Conservation (phyloP, 2,113 vertebrate species). For the Peucedramus taeniatus region DNA sequence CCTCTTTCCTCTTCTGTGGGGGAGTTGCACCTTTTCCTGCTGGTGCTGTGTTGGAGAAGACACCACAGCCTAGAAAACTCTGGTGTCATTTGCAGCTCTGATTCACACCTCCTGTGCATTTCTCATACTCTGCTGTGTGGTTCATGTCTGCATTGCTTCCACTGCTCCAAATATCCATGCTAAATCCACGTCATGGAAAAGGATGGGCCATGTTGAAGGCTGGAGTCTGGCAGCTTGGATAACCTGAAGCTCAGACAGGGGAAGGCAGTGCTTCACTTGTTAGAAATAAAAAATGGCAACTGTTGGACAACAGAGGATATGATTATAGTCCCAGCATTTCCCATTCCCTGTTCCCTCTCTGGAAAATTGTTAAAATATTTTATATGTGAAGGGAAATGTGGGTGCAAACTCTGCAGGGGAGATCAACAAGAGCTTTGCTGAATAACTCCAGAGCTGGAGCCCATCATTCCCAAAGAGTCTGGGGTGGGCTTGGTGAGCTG, state of each 20-base stretch:
- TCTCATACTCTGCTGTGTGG: not conserved
- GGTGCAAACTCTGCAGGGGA: not conserved
- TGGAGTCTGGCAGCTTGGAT: not conserved
- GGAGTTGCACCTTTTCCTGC: not conserved
- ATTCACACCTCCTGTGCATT: not conserved
- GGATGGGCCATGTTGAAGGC: not conserved
- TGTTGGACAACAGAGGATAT: not conserved
- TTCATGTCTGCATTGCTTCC: not conserved
- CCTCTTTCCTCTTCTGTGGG: not conserved
- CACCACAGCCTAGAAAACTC: not conserved
- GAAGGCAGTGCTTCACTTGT: not conserved
- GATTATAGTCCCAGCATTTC: not conserved
- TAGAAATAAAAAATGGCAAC: not conserved
- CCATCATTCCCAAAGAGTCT: not conserved
- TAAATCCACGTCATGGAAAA: not conserved
- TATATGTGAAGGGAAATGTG: rapidly evolving
- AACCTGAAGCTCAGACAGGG: not conserved
- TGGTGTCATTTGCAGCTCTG: not conserved
- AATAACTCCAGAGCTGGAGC: not conserved
- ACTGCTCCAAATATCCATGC: not conserved
- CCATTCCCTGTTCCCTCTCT: not conserved
- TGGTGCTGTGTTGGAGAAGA: not conserved
- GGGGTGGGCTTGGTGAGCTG: not conserved
- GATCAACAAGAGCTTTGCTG: not conserved
- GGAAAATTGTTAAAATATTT: not conserved